Conservation (phyloP, 2,113 vertebrate genomes). For the Carassius gibelio region DNA sequence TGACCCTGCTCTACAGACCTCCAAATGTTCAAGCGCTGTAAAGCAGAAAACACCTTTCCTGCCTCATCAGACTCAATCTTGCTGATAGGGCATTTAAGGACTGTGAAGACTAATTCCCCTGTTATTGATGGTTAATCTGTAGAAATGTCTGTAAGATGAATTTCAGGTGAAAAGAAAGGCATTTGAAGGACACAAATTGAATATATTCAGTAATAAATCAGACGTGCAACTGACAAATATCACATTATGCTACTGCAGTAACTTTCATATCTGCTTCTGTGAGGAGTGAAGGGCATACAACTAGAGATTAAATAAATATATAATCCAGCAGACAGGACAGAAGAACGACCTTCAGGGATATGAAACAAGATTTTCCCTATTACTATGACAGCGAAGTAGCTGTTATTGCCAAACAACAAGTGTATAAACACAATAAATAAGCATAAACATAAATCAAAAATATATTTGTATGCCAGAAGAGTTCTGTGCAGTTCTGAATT, state of each 20-base stretch:
- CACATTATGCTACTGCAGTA: not conserved
- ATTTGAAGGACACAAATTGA: not conserved
- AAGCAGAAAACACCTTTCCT: slow-evolving; percentile 32
- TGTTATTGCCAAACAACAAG: not conserved
- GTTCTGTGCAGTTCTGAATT: not conserved
- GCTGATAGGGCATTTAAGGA: slow-evolving; percentile 10
- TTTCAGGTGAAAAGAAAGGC: not conserved
- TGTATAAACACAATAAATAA: not conserved
- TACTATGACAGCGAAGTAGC: not conserved
- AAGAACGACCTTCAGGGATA: not conserved
- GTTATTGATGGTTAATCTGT: not conserved
- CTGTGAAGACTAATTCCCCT: not conserved
- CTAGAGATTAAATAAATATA: slow-evolving; percentile 7
- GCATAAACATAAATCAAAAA: not conserved
- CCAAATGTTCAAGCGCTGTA: not conserved
- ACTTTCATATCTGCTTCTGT: not conserved
- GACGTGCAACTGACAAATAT: not conserved
- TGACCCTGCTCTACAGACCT: slow-evolving; percentile 12
- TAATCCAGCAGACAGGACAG: not conserved
- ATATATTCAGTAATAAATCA: not conserved
- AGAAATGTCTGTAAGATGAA: not conserved
- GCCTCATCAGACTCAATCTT: slow-evolving; percentile 14
- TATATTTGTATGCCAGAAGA: not conserved
- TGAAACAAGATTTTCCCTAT: not conserved
- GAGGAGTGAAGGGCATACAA: not conserved